Base-by-base conservation (phyloP, 2,888 invertebrate species). In the Tenthredo notha region DNA sequence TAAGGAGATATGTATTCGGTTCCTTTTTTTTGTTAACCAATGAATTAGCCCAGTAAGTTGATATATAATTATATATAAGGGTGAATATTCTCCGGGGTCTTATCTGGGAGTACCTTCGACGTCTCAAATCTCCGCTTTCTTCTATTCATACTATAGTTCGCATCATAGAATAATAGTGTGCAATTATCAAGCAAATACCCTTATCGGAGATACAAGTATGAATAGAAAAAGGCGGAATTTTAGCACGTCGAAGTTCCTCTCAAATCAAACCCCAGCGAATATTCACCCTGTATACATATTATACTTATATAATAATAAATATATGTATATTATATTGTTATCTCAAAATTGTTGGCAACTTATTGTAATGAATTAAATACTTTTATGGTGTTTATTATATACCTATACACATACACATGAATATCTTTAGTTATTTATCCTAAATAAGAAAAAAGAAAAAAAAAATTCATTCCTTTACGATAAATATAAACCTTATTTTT, bases 261-360 rank as follows among this genome's bases (percentile, higher is more conserved):
- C 33, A 33, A 0, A 33, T 4, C 33, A 33, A 4, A 33, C 33
- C 33, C 33, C 33, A 4, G 33, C 2, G 33, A 33, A 33, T 33
- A 33, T 33, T 33, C 33, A 33, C 33, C 33, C 33, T 33, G 33
- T 65, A 25, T 18, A 67, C 4, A 67, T 33, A 67, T 15, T 6
- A 67, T 18, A 67, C 29, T 2, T 67, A 67, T 67, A 15, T 67
- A 10, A 67, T 67, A 33, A 67, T 67, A 67, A 67, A 33, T 33
- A 33, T 74, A 74, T 74, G 6, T 33, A 29, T 75, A 50, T 77
- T n/a, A 54, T 21, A 77, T 77, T 77, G 77, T 77, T 77, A 77
- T 77, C 15, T 77, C 33, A 9, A 54, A 77, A 77, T 77, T 77
- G 77, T 77, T 77, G 77, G 50, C 50, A 77, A 77, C 3, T 77